These are phyloP conservation scores for Acanthopleura granulata DNA, from an alignment of 2,888 invertebrate species.

Conservation along the genomic window DNA sequence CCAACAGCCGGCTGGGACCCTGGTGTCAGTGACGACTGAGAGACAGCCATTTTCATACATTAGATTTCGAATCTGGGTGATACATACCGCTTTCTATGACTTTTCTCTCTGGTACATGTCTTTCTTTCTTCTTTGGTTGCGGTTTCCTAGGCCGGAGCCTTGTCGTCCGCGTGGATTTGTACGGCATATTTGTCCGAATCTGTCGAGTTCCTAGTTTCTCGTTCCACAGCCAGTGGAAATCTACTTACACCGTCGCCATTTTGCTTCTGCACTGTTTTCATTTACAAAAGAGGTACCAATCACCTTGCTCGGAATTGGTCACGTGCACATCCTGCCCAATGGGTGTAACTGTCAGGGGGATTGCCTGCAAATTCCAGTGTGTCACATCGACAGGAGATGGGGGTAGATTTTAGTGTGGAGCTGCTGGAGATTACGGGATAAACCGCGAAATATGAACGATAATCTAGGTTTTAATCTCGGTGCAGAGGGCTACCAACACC, in stretches of 20 bases:
- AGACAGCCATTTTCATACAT: constrained; percentile 15
- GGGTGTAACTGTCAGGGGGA: not conserved
- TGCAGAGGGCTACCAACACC: not conserved
- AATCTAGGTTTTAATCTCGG: not conserved
- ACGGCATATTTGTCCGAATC: constrained; percentile 45
- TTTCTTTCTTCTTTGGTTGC: constrained; percentile 16
- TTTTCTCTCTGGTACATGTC: constrained; percentile 10
- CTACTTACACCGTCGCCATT: constrained; percentile 16
- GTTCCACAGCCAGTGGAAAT: constrained; percentile 14
- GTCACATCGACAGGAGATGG: not conserved
- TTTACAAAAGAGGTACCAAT: not conserved
- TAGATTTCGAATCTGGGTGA: constrained; percentile 1
- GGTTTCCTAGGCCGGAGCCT: constrained; percentile 51
- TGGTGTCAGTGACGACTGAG: not conserved
- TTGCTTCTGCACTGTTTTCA: constrained; percentile 14
- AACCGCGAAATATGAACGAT: constrained; percentile 15
- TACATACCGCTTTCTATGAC: constrained; percentile 9
- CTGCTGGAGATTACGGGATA: not conserved
- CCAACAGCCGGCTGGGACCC: constrained; percentile 7
- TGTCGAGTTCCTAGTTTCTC: not conserved
- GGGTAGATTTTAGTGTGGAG: not conserved
- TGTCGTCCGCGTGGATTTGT: constrained; percentile 49
- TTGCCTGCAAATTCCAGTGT: constrained; percentile 7
- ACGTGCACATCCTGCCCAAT: not conserved
- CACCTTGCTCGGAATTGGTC: not conserved